Evolutionary conservation across 1,140 invertebrate species (phyloP), one percentile per base, ranked within the genome.

Genomic region (Nebria ingens): DNA sequence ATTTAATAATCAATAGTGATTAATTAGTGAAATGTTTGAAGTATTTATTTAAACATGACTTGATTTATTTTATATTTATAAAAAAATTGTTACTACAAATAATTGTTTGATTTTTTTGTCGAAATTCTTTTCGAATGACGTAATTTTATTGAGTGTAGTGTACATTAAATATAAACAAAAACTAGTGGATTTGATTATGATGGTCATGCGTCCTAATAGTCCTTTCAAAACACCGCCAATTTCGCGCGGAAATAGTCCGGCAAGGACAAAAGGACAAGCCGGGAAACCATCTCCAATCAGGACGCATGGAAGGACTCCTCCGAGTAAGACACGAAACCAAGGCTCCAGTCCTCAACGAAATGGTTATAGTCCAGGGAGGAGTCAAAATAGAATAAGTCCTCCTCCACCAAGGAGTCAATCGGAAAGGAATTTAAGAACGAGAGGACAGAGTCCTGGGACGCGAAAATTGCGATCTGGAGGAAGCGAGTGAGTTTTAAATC

Each of bases 401-500:
- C 25, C 22, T 0, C 40, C 38, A 21, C 19, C 56, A n/a, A 51
- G 3, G 17, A 21, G 17, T 2, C 45, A 25, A 58, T 58, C 52
- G n/a, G 59, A 55, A 19, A 58, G 52, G 19, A 34, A 15, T 56
- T 4, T 54, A 38, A 50, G 64, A 42, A 66, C 62, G 11, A 64
- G 67, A 51, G 66, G 65, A 17, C 67, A 58, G 22, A 71, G 66
- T 61, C 65, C 63, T 2, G 60, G 25, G n/a, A 9, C 60, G 1
- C 57, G 53, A 19, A 59, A 52, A 56, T 56, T 62, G 11, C 59
- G 60, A 17, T 73, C 71, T 11, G 60, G 64, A 55, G 72, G 72
- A 56, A 73, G 66, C 65, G 73, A 74, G 67, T 69, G 61, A 67
- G 66, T 62, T 17, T 17, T 17, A 50, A n/a, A n/a, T n/a, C n/a